phyloP scores from a whole-genome alignment of 1,140 invertebrate genomes.

The Drosophila mayri region DNA sequence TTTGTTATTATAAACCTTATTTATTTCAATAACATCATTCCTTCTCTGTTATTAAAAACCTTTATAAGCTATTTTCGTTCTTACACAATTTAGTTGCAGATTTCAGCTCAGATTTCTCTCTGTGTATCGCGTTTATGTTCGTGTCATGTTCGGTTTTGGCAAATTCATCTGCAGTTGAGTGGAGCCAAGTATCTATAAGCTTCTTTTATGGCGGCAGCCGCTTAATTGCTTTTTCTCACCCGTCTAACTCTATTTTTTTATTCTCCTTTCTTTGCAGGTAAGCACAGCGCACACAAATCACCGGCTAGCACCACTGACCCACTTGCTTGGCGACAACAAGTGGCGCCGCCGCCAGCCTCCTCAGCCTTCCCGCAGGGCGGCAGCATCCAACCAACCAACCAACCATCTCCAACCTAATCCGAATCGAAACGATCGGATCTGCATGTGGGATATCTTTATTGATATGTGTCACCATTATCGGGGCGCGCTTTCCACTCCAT shows the following conservation, averaged over 20 bases:
- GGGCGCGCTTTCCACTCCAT: slow-evolving; percentile 62
- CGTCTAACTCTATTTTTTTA: slow-evolving; percentile 13
- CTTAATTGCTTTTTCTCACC: slow-evolving; percentile 67
- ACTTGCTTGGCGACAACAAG: slow-evolving; percentile 58
- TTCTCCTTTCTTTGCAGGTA: slow-evolving; percentile 66
- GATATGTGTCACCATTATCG: slow-evolving; percentile 78
- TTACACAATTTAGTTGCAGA: neutral
- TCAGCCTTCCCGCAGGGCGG: slow-evolving; percentile 46
- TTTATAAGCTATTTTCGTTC: neutral
- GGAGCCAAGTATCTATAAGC: slow-evolving; percentile 41
- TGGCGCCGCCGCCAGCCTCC: slow-evolving; percentile 50
- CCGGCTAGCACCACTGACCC: slow-evolving; percentile 62
- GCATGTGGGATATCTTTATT: slow-evolving; percentile 76
- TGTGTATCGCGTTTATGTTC: slow-evolving; percentile 12
- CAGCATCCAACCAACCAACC: neutral
- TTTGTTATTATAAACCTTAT: no score
- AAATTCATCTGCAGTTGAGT: slow-evolving; percentile 44
- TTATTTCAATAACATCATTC: neutral
- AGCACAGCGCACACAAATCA: slow-evolving; percentile 22
- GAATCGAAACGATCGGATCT: slow-evolving; percentile 18
- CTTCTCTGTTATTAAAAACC: neutral
- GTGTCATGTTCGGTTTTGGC: slow-evolving; percentile 54
- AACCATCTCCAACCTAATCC: slow-evolving; percentile 16
- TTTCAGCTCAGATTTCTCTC: neutral
- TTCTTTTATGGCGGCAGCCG: slow-evolving; percentile 55